Evolutionary conservation across 2,797 vertebrate species (phyloP).

Genomic region (Tragopan temminckii): DNA sequence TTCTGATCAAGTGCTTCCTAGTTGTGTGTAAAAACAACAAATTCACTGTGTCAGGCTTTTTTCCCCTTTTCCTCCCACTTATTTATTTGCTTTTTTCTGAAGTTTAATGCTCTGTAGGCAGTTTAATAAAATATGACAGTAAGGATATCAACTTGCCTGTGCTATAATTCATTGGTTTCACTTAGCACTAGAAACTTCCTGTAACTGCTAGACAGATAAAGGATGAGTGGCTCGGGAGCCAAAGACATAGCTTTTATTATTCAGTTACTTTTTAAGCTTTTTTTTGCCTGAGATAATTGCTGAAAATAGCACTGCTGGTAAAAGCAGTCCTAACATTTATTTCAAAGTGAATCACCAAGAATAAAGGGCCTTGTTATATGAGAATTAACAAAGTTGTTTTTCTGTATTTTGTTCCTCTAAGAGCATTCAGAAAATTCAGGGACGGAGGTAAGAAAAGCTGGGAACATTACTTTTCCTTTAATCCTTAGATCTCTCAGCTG

Average conservation of each 20-base stretch:
- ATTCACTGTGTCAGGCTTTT: background rate
- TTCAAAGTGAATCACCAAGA: background rate
- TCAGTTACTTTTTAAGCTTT: background rate
- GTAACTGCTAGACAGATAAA: conserved; percentile 16
- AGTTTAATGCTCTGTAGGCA: background rate
- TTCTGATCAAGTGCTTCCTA: background rate
- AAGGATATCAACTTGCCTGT: background rate
- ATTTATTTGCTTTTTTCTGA: conserved; percentile 22
- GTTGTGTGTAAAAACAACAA: background rate
- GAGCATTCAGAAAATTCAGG: background rate
- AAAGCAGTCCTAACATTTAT: background rate
- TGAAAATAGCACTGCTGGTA: background rate
- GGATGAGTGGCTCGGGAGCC: background rate
- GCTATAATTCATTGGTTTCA: background rate
- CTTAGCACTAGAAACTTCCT: conserved; percentile 4
- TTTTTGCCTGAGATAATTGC: background rate
- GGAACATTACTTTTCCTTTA: conserved; percentile 42
- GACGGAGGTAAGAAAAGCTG: background rate
- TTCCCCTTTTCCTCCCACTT: background rate
- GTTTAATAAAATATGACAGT: background rate
- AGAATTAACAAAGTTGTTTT: background rate
- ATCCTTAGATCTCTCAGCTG: conserved; percentile 44
- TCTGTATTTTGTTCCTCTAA: conserved; percentile 21
- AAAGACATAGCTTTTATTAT: background rate
- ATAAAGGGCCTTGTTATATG: background rate